phyloP scores from a whole-genome alignment of 2,113 vertebrate species.

The Calonectris borealis region DNA sequence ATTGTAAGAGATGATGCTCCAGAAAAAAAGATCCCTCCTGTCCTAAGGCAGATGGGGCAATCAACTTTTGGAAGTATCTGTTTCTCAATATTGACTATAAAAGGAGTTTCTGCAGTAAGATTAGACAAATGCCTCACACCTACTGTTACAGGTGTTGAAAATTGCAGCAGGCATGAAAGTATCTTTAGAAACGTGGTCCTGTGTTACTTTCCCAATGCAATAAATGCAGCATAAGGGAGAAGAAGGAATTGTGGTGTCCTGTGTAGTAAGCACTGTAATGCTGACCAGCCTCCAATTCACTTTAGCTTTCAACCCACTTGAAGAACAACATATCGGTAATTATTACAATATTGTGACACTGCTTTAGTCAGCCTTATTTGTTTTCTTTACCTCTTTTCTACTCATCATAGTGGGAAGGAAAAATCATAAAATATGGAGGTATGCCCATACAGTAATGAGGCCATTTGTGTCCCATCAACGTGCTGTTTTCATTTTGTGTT shows the following conservation, averaged over 20 bases:
- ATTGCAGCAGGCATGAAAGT: not conserved
- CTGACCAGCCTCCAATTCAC: not conserved
- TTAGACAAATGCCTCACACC: not conserved
- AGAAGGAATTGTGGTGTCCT: not conserved
- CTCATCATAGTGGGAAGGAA: not conserved
- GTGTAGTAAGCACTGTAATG: not conserved
- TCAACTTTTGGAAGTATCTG: not conserved
- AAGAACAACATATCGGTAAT: not conserved
- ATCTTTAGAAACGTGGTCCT: not conserved
- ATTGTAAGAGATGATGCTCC: not conserved
- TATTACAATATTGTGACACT: not conserved
- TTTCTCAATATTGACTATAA: accelerated
- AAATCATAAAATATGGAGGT: not conserved
- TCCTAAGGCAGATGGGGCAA: not conserved
- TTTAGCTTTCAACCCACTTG: not conserved
- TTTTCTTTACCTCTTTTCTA: not conserved
- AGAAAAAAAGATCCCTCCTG: not conserved
- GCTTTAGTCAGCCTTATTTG: not conserved
- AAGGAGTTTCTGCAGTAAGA: not conserved
- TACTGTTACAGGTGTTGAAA: no score
- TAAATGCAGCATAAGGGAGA: accelerated
- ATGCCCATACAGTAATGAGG: not conserved
- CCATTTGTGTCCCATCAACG: not conserved
- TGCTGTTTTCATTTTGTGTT: not conserved
- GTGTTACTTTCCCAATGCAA: not conserved